Evolutionary conservation across 2,888 invertebrate species (phyloP).

Genomic region (Galeruca laticollis): DNA sequence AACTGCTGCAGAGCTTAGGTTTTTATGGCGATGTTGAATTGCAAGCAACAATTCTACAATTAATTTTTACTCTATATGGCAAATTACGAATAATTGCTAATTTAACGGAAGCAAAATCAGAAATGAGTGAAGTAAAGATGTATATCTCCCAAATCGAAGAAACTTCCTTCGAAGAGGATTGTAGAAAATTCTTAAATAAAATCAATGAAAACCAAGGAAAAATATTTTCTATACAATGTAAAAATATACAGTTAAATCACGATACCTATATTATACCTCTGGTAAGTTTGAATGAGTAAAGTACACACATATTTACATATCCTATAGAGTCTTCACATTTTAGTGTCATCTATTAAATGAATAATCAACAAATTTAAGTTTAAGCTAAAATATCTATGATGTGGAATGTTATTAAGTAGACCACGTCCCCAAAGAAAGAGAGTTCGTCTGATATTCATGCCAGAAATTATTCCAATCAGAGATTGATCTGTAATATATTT

Average conservation of each 20-base stretch:
- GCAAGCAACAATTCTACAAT: constrained; percentile 40
- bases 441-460: too few relatives aligned
- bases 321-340: not conserved
- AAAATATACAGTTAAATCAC: constrained; percentile 27
- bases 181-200: constrained; percentile 37
- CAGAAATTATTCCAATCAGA: too few relatives aligned
- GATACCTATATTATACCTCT: constrained; percentile 23
- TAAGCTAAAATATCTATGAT: too few relatives aligned
- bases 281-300: constrained; percentile 28
- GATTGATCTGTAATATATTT: too few relatives aligned
- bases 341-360: too few relatives aligned
- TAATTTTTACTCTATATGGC: constrained; percentile 38
- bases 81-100: constrained; percentile 22
- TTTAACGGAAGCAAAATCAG: constrained; percentile 38
- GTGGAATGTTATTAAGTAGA: too few relatives aligned
- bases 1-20: constrained; percentile 39
- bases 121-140: constrained; percentile 38
- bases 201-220: constrained; percentile 37
- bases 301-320: not conserved
- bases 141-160: constrained; percentile 32
- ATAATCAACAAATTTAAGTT: too few relatives aligned
- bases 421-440: too few relatives aligned
- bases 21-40: constrained; percentile 43
- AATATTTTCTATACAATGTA: constrained; percentile 42
- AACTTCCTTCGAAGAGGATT: constrained; percentile 34